Evolutionary conservation across 2,113 vertebrate genomes (phyloP).

Genomic region (Balaeniceps rex): DNA sequence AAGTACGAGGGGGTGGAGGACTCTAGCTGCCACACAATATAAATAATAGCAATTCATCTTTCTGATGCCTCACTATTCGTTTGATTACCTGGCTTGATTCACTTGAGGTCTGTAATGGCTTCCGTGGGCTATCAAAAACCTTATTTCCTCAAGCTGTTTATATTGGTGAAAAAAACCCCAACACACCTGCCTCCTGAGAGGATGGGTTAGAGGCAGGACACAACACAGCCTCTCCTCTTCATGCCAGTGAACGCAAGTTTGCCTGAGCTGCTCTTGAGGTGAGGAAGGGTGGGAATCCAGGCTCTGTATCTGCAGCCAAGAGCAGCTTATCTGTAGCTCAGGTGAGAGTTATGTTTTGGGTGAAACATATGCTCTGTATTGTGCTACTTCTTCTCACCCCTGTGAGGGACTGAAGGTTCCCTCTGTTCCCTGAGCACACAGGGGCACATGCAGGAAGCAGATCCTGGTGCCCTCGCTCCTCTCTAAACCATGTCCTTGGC

Average conservation of each 20-base stretch:
- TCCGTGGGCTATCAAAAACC: not conserved
- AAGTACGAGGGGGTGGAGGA: not conserved
- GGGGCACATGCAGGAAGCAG: not conserved
- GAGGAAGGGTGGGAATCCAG: not conserved
- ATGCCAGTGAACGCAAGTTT: not conserved
- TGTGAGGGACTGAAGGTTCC: not conserved
- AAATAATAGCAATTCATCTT: not conserved
- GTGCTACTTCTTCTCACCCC: not conserved
- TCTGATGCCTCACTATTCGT: not conserved
- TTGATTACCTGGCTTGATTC: slow-evolving; percentile 33
- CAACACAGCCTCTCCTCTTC: not conserved
- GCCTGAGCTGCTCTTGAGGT: not conserved
- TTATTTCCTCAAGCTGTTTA: slow-evolving; percentile 1
- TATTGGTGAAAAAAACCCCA: not conserved
- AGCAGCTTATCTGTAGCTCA: not conserved
- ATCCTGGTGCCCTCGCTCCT: not conserved
- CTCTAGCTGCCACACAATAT: not conserved
- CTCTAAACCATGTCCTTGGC: not conserved
- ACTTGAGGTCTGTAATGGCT: not conserved
- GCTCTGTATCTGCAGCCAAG: not conserved
- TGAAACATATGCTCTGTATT: not conserved
- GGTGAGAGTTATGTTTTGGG: not conserved
- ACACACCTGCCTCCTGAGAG: not conserved
- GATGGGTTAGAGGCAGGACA: not conserved
- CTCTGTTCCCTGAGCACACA: fast-evolving